These are phyloP conservation scores for Alentia gelatinosa DNA, from an alignment of 2,888 invertebrate species.

Conservation along the genomic window DNA sequence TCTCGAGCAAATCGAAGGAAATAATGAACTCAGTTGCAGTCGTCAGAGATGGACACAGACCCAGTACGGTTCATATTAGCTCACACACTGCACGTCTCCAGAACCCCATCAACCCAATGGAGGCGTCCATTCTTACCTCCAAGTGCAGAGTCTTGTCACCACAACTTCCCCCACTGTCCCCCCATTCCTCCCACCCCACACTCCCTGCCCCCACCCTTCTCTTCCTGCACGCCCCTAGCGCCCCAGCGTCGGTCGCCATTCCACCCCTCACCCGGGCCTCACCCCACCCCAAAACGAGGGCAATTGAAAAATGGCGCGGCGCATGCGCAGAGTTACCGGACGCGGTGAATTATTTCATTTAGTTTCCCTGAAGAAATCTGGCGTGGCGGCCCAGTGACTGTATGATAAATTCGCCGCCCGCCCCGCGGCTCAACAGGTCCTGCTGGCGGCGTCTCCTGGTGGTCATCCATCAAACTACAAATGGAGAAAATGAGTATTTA, in stretches of 20 bases:
- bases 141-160: not conserved
- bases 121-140: not conserved
- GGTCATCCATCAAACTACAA: slow-evolving; percentile 48
- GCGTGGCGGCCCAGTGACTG: slow-evolving; percentile 9
- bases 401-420: slow-evolving; percentile 32
- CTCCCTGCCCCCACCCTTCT: not conserved
- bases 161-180: not conserved
- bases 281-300: not conserved
- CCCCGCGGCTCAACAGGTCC: slow-evolving; percentile 50
- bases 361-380: slow-evolving; percentile 53
- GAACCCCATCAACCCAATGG: not conserved
- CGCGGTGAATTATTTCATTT: slow-evolving; percentile 51
- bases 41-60: no score
- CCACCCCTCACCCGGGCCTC: not conserved
- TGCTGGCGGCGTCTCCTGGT: slow-evolving; percentile 33
- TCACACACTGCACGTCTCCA: not conserved
- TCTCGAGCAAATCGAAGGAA: no score
- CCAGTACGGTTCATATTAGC: no score
- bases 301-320: slow-evolving; percentile 12
- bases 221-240: not conserved
- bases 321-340: not conserved
- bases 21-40: no score
- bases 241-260: not conserved
- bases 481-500: slow-evolving; percentile 53
- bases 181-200: not conserved